These are phyloP conservation scores for Odontophorus gujanensis DNA, from an alignment of 2,113 vertebrate genomes.

Conservation along the genomic window DNA sequence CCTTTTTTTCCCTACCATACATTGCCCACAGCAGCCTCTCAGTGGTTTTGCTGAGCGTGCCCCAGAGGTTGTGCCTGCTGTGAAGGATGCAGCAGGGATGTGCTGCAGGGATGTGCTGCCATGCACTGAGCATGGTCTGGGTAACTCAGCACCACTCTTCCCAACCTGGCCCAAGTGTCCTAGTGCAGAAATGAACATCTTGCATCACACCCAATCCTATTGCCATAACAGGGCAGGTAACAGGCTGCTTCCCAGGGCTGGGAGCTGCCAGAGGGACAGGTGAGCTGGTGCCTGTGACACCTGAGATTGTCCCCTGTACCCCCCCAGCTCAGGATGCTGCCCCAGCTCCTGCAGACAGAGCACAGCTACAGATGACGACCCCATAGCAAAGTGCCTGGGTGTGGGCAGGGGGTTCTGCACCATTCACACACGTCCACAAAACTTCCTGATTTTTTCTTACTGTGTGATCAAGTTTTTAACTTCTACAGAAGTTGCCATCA, in stretches of 20 bases:
- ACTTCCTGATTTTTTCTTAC: neutral
- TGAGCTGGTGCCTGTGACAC: neutral
- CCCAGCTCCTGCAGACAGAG: too few species aligned
- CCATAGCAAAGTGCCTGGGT: rapidly evolving
- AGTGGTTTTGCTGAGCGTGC: neutral
- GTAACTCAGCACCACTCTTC: rapidly evolving
- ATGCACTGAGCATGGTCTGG: rapidly evolving
- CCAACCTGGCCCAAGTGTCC: neutral
- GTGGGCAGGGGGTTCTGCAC: rapidly evolving
- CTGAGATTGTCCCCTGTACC: neutral
- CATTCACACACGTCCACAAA: rapidly evolving
- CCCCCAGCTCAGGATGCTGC: rapidly evolving
- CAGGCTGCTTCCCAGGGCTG: neutral
- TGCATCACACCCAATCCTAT: rapidly evolving
- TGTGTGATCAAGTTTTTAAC: neutral
- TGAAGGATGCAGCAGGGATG: neutral
- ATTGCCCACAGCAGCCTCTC: rapidly evolving
- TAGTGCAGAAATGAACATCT: rapidly evolving
- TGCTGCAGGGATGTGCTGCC: neutral
- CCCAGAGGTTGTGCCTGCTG: neutral
- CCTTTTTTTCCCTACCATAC: rapidly evolving
- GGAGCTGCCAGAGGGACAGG: neutral
- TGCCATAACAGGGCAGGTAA: neutral
- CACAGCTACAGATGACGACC: neutral
- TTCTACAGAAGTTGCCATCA: neutral